Evolutionary conservation across 2,113 vertebrate genomes (phyloP).

Genomic region (Micronisus gabar): DNA sequence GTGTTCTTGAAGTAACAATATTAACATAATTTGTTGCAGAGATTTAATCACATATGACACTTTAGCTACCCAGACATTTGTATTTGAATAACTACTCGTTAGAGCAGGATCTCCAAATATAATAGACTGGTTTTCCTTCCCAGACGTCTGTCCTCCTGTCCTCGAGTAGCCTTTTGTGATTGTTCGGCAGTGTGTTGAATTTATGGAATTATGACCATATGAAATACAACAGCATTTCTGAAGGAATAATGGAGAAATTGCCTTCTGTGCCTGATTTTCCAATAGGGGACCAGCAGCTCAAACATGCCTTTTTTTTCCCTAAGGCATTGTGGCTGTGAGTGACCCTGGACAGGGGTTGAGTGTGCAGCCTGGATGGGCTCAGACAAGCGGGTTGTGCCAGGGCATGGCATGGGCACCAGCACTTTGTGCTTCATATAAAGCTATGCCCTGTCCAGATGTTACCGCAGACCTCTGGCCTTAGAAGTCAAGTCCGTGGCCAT

Average conservation of each 20-base stretch:
- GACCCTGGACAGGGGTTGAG: not conserved
- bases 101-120: not conserved
- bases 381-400: not conserved
- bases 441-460: accelerated
- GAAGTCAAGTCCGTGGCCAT: not conserved
- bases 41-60: not conserved
- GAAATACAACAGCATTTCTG: not conserved
- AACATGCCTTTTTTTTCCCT: not conserved
- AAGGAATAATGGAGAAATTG: not conserved
- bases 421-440: accelerated
- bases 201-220: not conserved
- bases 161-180: not conserved
- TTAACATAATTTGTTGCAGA: slow-evolving; percentile 39
- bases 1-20: slow-evolving; percentile 29
- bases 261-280: not conserved
- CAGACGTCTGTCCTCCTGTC: not conserved
- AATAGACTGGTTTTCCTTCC: not conserved
- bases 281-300: not conserved
- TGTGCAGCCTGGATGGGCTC: not conserved
- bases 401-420: not conserved
- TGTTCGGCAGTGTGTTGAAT: not conserved
- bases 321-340: not conserved
- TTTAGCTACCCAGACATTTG: not conserved
- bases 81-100: slow-evolving; percentile 27
- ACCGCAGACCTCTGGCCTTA: not conserved